Evolutionary conservation across 2,797 vertebrate genomes (phyloP), one percentile per base, ranked within the genome.

Genomic region (Sphaeramia orbicularis): DNA sequence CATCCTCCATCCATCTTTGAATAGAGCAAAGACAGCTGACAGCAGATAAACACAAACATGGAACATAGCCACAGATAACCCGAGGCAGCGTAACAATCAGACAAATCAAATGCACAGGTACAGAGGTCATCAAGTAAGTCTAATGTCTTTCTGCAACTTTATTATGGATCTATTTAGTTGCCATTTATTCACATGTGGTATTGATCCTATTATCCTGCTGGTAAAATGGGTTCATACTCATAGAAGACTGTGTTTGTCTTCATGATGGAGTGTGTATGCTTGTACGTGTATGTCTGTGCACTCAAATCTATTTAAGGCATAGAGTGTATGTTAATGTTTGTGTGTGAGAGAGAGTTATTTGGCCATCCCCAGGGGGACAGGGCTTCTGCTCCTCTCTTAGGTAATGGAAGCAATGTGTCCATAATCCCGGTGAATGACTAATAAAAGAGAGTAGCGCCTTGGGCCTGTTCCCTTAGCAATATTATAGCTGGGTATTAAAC

Each of bases 381-480:
- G 62, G 73, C 78, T 85, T 72, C 76, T 88, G 85, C 89, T 91
- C 78, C 77, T 92, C 89, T 90, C 83, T 89, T 80, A 89, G 85
- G 90, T 92, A 94, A 93, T 93, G 87, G 90, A 93, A 91, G 87
- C 86, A 88, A 90, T 84, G 90, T 92, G 89, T 92, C 90, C 88
- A 91, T 94, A 93, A 92, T 92, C 89, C 89, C 77, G 79, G 81
- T 78, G 91, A 91, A 93, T 91, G 88, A 91, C 88, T 93, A 92
- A 93, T 93, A 93, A 91, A 93, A 86, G 84, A 88, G 86, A 92
- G 89, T 90, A 94, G 87, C 58, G 82, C 86, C 85, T 89, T 90
- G 90, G 88, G 91, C 78, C 86, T 78, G 82, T 90, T 91, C 87
- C 90, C 87, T 91, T 67, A 86, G 73, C 79, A 74, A 85, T 89